Evolutionary conservation across 2,113 vertebrate species (phyloP).

Genomic region (Mesoclemmys tuberculata): DNA sequence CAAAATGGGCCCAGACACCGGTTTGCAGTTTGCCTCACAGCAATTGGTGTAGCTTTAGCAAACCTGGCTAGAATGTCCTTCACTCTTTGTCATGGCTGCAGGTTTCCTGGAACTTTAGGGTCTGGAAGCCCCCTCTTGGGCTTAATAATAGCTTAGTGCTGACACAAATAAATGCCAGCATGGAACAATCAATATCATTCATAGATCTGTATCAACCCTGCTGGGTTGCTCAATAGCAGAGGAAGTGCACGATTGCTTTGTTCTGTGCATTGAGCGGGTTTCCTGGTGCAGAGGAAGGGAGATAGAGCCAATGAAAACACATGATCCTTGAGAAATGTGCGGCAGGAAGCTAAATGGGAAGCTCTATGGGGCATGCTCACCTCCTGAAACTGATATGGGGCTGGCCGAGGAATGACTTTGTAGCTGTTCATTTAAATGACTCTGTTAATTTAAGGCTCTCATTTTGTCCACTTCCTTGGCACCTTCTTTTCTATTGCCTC

Average conservation of each 20-base stretch:
- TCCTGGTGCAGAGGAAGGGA: background rate
- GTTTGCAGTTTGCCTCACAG: background rate
- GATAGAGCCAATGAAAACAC: background rate
- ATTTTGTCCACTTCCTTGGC: background rate
- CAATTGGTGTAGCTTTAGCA: background rate
- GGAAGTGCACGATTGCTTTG: background rate
- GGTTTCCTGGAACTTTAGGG: background rate
- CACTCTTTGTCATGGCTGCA: background rate
- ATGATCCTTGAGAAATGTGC: background rate
- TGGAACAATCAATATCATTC: background rate
- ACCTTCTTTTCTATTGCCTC: background rate
- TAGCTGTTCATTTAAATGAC: background rate
- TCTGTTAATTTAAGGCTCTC: background rate
- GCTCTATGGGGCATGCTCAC: background rate
- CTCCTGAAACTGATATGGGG: background rate
- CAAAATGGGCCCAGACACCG: background rate
- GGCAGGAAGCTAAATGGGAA: background rate
- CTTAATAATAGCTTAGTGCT: background rate
- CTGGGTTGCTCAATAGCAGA: background rate
- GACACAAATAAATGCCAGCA: background rate
- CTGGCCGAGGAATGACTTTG: background rate
- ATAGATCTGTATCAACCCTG: rapidly evolving
- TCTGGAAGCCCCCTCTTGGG: background rate
- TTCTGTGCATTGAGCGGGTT: background rate
- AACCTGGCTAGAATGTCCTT: background rate